A percentile compares a stretch with the other conserved stretches of the same genome.
phyloP scores from a whole-genome alignment of 37 sponge, comb jelly and placozoan species.

The Beroe forskalii region DNA sequence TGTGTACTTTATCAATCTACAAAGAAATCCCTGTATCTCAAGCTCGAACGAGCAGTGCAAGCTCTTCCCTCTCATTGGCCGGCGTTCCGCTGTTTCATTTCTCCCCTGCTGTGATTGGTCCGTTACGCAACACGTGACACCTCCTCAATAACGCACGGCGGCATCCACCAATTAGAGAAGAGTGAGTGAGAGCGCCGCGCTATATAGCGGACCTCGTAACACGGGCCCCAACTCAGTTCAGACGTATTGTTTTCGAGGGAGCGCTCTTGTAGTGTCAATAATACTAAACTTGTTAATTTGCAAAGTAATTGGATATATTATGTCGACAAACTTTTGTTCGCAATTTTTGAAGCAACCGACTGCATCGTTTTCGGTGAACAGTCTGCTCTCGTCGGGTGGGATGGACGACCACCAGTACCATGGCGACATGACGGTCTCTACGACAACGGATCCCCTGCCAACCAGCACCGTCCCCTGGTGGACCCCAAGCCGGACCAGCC shows the following conservation, averaged over 20 bases:
- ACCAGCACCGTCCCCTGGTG: slow-evolving; percentile 40
- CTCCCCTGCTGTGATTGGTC: not conserved
- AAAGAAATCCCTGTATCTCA: not conserved
- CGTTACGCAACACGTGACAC: not conserved
- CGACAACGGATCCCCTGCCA: slow-evolving; percentile 29
- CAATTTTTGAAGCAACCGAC: slow-evolving; percentile 57
- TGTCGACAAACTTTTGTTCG: slow-evolving; percentile 63
- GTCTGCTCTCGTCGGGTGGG: slow-evolving; percentile 7
- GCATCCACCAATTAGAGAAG: slow-evolving; percentile 4
- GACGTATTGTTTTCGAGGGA: not conserved
- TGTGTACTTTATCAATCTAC: not conserved
- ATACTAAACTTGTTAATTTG: too few relatives aligned
- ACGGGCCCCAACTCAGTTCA: slow-evolving; percentile 10
- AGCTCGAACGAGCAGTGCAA: not conserved
- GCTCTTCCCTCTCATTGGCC: slow-evolving; percentile 49
- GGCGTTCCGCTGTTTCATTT: not conserved
- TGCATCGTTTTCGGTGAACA: slow-evolving; percentile 46
- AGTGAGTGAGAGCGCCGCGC: not conserved
- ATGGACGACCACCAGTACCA: slow-evolving; percentile 42
- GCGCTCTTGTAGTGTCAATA: too few relatives aligned
- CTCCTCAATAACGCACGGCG: slow-evolving; percentile 30
- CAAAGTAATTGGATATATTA: not conserved
- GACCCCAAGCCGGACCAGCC: slow-evolving; percentile 62
- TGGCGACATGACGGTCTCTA: not conserved
- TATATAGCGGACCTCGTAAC: not conserved